phyloP scores from a whole-genome alignment of 1,140 invertebrate species.

The Latrodectus geometricus region DNA sequence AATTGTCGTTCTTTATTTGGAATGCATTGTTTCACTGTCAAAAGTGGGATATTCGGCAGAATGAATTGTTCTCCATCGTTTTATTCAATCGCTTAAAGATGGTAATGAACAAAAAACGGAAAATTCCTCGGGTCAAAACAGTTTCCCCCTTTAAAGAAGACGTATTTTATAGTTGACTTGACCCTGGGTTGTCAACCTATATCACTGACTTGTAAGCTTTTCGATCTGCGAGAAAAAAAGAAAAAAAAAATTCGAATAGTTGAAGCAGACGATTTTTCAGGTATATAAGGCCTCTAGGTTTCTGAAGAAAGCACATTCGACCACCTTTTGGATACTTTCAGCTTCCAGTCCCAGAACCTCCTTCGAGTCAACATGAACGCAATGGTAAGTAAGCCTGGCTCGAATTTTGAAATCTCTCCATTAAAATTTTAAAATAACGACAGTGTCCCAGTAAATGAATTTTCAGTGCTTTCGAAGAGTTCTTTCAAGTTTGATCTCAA shows the following conservation, averaged over 20 bases:
- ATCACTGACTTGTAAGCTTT: conserved; percentile 3
- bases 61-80: conserved; percentile 40
- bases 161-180: conserved; percentile 25
- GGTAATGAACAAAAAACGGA: conserved; percentile 20
- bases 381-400: neutral
- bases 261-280: conserved; percentile 37
- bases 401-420: too few species aligned
- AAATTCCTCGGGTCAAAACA: conserved; percentile 44
- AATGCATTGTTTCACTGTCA: conserved; percentile 34
- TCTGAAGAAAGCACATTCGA: neutral
- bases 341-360: neutral
- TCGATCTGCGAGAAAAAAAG: neutral
- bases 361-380: neutral
- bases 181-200: conserved; percentile 43
- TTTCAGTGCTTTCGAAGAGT: too few species aligned
- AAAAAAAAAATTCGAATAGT: conserved; percentile 7
- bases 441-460: too few species aligned
- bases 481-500: too few species aligned
- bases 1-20: neutral
- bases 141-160: conserved; percentile 9
- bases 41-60: conserved; percentile 9
- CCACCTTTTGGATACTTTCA: conserved; percentile 21
- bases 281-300: neutral
- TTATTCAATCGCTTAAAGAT: conserved; percentile 22
- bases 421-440: too few species aligned